Base-by-base conservation (phyloP, 1,140 invertebrate species). In the Lysiphlebus fabarum region DNA sequence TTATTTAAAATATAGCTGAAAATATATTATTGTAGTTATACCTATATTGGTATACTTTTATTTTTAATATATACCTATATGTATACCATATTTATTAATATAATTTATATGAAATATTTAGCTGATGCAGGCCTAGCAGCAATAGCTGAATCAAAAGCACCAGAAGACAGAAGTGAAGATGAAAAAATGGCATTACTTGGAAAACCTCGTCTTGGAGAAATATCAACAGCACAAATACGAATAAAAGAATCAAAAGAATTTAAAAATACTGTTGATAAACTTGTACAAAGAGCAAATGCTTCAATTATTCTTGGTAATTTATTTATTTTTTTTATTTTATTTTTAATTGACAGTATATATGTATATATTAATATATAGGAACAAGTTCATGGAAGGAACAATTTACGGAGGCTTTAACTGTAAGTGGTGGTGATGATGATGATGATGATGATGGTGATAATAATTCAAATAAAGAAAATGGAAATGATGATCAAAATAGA, bases 351-450 rank as follows among this genome's bases (percentile, higher is more conserved):
- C n/a, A n/a, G n/a, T n/a, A n/a, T n/a, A n/a, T 38, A 40, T 14
- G 10, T 43, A 8, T 14, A 41, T 42, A 44, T 26, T 36, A 37
- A 44, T 53, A 45, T 36, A 58, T 61, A 80, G 77, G 96, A 37
- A 96, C 96, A 12, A 95, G 92, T 11, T 96, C 95, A 0, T 99
- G 97, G 97, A 94, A 91, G 78, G 96, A 99, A 76, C 96, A 99
- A 80, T 99, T 99, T 75, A 83, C 92, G 65, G 96, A 98, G 78
- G 97, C 96, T 8, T 80, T 99, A 57, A 96, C 93, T 5, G 95
- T 99, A 17, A 95, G 88, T 69, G 85, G 94, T 72, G 95, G 95
- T 87, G 81, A 78, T 26, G 79, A 80, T 6, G 80, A 80, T 50
- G 82, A 82, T 12, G 77, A 85, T n/a, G 87, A 86, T 11, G 87